Evolutionary conservation across 1,140 invertebrate species (phyloP), one percentile per base, ranked within the genome.

Genomic region (Onthophagus taurus): DNA sequence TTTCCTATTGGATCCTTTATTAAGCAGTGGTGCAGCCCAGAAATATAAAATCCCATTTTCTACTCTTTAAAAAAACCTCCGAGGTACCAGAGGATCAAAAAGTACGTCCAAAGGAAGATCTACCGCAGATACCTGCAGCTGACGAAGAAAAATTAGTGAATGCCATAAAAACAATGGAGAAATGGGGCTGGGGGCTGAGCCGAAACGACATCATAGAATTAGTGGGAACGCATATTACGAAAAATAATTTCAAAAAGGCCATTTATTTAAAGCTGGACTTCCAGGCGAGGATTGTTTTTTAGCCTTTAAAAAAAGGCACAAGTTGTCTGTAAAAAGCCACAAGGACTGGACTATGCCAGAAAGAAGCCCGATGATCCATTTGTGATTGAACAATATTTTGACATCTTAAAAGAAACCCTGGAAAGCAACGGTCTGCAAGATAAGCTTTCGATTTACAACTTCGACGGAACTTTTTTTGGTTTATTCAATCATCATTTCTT

Each of bases 391-490:
- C 3, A 11, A 38, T 38, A 38, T 38, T 38, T 38, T 38, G 19
- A 38, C n/a, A 26, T 26, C 23, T 26, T 26, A 26, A 26, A 26
- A 26, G 23, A 26, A 26, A 26, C 23, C 6, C 23, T 26, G 23
- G 23, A 26, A 26, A 26, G n/a, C 6, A 6, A 26, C 23, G 23
- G n/a, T 26, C n/a, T 26, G 31, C 31, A 34, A 34, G 14, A 34
- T 34, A 34, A 34, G 31, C 31, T 13, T 38, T 31, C 41, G 12
- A 44, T 44, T 17, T 44, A 29, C 9, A 41, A 45, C 30, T 5
- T 45, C 14, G 44, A 45, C 42, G 44, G 24, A 29, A 16, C 31
- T n/a, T n/a, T n/a, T n/a, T n/a, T n/a, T n/a, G n/a, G 33, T n/a
- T n/a, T n/a, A n/a, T n/a, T n/a, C n/a, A n/a, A n/a, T n/a, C n/a